Conservation (phyloP, 2,113 vertebrate species). For the Sander vitreus region DNA sequence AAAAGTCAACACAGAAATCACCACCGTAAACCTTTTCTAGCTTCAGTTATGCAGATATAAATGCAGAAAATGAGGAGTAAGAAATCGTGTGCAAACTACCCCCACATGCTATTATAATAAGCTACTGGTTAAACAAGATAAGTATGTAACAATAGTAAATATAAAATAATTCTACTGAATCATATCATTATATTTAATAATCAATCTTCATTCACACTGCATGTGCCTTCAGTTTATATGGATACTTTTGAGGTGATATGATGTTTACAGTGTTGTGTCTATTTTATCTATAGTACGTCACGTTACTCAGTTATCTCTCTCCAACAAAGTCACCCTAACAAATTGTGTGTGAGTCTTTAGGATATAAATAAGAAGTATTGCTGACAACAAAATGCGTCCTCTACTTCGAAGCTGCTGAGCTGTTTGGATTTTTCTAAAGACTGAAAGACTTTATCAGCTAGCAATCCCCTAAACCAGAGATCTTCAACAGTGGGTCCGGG, state of each 20-base stretch:
- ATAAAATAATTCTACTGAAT: neutral
- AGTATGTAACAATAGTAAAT: neutral
- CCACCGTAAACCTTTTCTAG: neutral
- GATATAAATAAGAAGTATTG: neutral
- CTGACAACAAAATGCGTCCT: neutral
- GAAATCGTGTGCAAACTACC: neutral
- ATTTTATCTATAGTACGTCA: neutral
- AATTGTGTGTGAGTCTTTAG: neutral
- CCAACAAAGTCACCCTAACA: neutral
- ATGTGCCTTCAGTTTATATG: neutral
- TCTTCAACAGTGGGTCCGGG: no score
- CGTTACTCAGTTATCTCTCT: neutral
- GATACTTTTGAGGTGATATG: neutral
- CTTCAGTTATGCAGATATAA: neutral
- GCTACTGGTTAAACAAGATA: neutral
- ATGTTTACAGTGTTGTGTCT: neutral
- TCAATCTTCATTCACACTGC: neutral
- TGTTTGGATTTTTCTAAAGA: neutral
- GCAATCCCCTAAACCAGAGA: no score
- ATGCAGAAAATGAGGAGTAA: neutral
- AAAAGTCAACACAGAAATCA: constrained; percentile 16
- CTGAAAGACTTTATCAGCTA: neutral
- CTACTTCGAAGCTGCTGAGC: neutral
- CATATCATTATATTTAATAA: neutral
- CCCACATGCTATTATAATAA: neutral